Evolutionary conservation across 2,797 vertebrate species (phyloP), one percentile per base, ranked within the genome.

Genomic region (Acipenser transmontanus): DNA sequence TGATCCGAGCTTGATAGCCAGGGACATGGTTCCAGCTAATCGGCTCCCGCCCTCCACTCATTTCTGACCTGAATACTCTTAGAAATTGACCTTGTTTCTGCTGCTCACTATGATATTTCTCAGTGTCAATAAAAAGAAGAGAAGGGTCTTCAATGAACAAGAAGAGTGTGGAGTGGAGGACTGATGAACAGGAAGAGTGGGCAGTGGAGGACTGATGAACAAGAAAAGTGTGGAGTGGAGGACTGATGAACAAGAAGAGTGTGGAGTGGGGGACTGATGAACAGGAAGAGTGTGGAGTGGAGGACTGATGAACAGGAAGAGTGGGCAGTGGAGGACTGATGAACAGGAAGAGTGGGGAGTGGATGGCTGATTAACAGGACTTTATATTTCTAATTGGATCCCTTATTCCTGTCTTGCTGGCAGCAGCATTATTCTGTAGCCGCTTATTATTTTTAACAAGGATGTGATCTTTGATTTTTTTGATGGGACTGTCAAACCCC

Each of bases 371-470:
- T 93, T 94, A 94, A 96, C 91, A 90, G 90, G 17, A 83, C 87
- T 93, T 93, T 95, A 89, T 89, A 87, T 85, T 82, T 82, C 85
- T 87, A 84, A 95, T 94, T 93, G 90, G 93, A 95, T 95, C 93
- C 90, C 89, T 87, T 81, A 82, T 91, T 92, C 90, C 90, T 88
- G 91, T 92, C 87, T 82, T 75, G 68, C 73, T 74, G 71, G 78
- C 84, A 83, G 87, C 88, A 89, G 87, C 88, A 81, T 84, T 87
- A 87, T 85, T 87, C 82, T 88, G 89, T 85, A 87, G 89, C 84
- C 89, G 91, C 93, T 93, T 93, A 93, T 93, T 93, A 91, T 93
- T 85, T 93, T 92, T 88, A 91, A 91, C 87, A 88, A 82, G 87
- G 86, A 91, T 89, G 83, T 90, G 86, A 93, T 94, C 89, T 89